Evolutionary conservation across 2,113 vertebrate species (phyloP), one percentile per base, ranked within the genome.

Genomic region (Gallinago paraguaiae): DNA sequence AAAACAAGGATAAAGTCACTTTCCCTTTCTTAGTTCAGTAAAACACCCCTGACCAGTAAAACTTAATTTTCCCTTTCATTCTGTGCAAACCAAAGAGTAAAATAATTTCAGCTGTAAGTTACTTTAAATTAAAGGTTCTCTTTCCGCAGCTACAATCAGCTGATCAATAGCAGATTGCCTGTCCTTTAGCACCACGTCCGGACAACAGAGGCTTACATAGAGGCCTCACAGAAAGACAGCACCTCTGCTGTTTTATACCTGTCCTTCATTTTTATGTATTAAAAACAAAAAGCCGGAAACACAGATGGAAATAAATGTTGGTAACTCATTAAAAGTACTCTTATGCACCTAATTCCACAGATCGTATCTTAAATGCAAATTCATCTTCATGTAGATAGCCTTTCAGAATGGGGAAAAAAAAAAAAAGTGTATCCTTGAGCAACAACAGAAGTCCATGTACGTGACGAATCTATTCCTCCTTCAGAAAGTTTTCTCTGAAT

Each of bases 41-140:
- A 94, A 96, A 96, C 16, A 17, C 43, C 88, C 87, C 77, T 96
- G 74, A 91, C 31, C 53, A 71, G 69, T 81, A 95, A 86, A 88
- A 86, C 24, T 87, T 95, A 82, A 75, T 85, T 95, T 97, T 97
- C 93, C 95, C 93, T 97, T 97, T 96, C 95, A 96, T 95, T 93
- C 30, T 85, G 90, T 92, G 96, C 97, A 97, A 98, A 86, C 61
- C 86, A 67, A 88, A 86, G 53, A 90, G 46, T 64, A 81, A 86
- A 95, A 97, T 88, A 95, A 97, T 86, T 97, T 95, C 93, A 96
- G 63, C 90, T 90, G 71, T 33, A 83, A 94, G 75, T 63, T 94
- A 95, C 77, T 94, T 96, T 76, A 93, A 97, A 60, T 79, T 92
- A 95, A 96, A 95, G 83, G 90, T 95, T 87, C 82, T 95, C 82